Conservation (phyloP, 2,797 vertebrate genomes). For the Lacerta agilis region DNA sequence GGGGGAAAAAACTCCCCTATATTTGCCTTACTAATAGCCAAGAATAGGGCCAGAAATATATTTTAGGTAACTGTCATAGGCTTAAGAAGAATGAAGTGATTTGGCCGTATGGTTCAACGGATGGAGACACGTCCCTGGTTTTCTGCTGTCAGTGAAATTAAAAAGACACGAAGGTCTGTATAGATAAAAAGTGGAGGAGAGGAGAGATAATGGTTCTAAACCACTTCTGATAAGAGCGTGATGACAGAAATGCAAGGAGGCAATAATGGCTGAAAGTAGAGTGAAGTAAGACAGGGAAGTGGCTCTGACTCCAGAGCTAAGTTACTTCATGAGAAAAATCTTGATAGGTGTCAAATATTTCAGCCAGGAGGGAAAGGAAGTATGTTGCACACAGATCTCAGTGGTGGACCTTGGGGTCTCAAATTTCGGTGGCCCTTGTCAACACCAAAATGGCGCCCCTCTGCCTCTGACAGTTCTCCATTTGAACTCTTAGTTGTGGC, state of each 20-base stretch:
- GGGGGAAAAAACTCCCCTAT: background rate
- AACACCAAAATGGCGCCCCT: no score
- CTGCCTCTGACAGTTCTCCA: no score
- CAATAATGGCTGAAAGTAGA: background rate
- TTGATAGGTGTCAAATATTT: background rate
- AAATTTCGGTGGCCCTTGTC: no score
- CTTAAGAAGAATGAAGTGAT: constrained; percentile 19
- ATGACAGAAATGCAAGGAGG: background rate
- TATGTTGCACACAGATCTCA: background rate
- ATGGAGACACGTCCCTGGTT: background rate
- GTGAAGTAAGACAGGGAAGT: background rate
- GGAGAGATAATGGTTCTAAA: constrained; percentile 3
- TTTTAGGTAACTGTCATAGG: constrained; percentile 6
- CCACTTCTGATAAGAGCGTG: background rate
- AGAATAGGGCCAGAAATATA: background rate
- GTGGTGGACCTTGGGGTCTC: no score
- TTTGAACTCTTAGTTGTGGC: no score
- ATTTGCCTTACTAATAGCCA: background rate
- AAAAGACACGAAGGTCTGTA: background rate
- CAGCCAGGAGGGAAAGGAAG: background rate
- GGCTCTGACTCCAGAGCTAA: background rate
- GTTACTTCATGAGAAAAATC: constrained; percentile 21
- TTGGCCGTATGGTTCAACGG: background rate
- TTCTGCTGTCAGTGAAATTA: constrained; percentile 4
- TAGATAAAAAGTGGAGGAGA: background rate